A percentile compares a stretch with the other conserved stretches of the same genome.
phyloP scores from a whole-genome alignment of 2,888 invertebrate genomes.

The Cylindroiulus punctatus region DNA sequence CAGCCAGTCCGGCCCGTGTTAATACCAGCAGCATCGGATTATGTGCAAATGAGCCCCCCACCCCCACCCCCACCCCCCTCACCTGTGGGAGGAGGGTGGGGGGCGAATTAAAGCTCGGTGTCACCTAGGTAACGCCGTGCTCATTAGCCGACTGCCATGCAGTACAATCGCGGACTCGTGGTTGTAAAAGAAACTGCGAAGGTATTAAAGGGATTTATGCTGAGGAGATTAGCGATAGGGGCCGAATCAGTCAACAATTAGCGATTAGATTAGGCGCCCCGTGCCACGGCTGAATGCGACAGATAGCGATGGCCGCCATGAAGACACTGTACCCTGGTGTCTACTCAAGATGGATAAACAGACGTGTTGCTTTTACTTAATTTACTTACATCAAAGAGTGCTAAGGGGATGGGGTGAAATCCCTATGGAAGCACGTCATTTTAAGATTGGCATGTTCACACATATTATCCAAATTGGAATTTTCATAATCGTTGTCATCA shows the following conservation, averaged over 20 bases:
- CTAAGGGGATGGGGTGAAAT: too few species aligned
- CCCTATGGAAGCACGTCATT: too few species aligned
- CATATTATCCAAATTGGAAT: too few species aligned
- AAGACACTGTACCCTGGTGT: not conserved
- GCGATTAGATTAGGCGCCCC: not conserved
- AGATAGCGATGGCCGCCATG: not conserved
- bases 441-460: too few species aligned
- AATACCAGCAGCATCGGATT: not conserved
- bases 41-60: not conserved
- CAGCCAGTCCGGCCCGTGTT: not conserved
- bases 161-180: not conserved
- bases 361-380: too few species aligned
- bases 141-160: not conserved
- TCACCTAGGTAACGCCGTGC: conserved; percentile 29
- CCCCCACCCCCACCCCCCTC: not conserved
- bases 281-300: not conserved
- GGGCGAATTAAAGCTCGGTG: not conserved
- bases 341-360: not conserved
- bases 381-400: too few species aligned
- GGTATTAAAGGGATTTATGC: conserved; percentile 13
- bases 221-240: not conserved
- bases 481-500: too few species aligned
- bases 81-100: not conserved
- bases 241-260: conserved; percentile 36
- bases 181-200: conserved; percentile 27